Evolutionary conservation across 2,888 invertebrate genomes (phyloP).

Genomic region (Eupithecia dodoneata): DNA sequence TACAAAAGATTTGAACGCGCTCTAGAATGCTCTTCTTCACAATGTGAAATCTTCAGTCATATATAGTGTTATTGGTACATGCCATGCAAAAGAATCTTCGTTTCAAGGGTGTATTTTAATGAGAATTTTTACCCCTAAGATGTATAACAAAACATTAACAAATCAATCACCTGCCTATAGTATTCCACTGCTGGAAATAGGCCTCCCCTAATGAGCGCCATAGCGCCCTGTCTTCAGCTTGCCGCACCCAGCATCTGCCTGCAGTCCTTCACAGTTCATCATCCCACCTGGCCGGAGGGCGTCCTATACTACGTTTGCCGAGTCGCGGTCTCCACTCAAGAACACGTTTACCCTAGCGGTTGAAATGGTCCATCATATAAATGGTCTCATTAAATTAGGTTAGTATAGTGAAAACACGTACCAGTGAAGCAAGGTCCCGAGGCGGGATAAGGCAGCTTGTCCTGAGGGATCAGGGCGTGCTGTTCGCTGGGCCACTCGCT

Average conservation of each 20-base stretch:
- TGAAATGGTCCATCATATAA: too few relatives aligned
- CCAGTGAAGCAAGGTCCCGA: conserved; percentile 87
- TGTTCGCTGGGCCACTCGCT: conserved; percentile 79
- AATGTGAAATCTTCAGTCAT: neutral
- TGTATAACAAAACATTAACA: neutral
- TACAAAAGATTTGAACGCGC: neutral
- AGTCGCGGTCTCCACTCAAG: too few relatives aligned
- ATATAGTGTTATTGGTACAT: neutral
- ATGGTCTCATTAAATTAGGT: too few relatives aligned
- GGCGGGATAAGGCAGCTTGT: conserved; percentile 78
- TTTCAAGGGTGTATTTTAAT: neutral
- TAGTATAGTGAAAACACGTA: conserved; percentile 56
- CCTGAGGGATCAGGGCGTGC: conserved; percentile 79
- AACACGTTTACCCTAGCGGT: too few relatives aligned
- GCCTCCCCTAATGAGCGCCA: too few relatives aligned
- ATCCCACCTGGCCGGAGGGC: too few relatives aligned
- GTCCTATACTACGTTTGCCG: too few relatives aligned
- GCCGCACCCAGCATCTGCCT: too few relatives aligned
- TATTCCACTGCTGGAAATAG: too few relatives aligned
- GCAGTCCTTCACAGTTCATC: too few relatives aligned
- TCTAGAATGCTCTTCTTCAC: neutral
- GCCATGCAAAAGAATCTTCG: too few relatives aligned
- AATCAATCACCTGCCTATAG: neutral
- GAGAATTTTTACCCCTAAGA: neutral
- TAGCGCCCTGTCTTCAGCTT: too few relatives aligned